These are phyloP conservation scores for Gryllus bimaculatus DNA, from an alignment of 1,140 invertebrate species.

Conservation along the genomic window DNA sequence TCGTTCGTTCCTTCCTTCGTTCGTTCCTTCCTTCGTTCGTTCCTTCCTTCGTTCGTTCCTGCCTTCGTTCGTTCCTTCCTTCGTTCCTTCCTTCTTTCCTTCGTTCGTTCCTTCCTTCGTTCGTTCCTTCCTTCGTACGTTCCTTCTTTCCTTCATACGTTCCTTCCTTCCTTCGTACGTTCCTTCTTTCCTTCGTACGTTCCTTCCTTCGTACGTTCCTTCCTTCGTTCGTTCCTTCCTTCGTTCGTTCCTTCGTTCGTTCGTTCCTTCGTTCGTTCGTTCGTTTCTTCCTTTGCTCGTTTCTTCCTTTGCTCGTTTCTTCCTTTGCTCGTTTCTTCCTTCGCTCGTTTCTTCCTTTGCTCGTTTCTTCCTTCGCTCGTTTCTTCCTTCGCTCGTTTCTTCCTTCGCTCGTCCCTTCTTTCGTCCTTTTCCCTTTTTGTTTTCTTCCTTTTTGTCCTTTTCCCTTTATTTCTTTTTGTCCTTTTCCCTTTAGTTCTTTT, in stretches of 20 bases:
- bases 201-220: conserved; percentile 2
- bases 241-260: background rate
- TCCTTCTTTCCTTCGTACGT: background rate
- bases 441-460: no score
- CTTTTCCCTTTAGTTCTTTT: no score
- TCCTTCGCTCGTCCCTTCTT: no score
- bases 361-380: no score
- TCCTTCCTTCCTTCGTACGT: background rate
- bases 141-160: background rate
- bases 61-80: background rate
- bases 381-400: no score
- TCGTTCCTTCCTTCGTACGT: background rate
- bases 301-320: no score
- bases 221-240: background rate
- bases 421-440: no score
- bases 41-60: background rate
- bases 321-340: no score
- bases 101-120: conserved; percentile 2
- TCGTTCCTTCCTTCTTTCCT: background rate
- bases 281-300: no score
- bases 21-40: conserved; percentile 6
- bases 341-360: no score
- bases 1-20: conserved; percentile 1
- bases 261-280: no score
- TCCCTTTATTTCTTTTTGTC: no score